phyloP scores from a whole-genome alignment of 2,888 invertebrate species.

The Ametastegia equiseti region DNA sequence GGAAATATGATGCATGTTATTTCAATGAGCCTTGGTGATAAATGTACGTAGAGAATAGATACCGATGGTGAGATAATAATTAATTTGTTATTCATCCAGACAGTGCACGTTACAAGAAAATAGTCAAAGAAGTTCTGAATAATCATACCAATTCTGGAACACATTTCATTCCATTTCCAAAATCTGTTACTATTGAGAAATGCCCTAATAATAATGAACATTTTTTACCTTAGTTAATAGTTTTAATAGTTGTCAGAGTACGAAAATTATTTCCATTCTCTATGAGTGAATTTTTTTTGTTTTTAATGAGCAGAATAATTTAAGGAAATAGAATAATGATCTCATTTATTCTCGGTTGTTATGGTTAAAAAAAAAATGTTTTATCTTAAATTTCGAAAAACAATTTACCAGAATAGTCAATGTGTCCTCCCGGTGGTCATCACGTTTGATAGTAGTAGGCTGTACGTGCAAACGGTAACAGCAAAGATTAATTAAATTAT shows the following conservation, averaged over 20 bases:
- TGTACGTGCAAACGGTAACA: slow-evolving; percentile 48
- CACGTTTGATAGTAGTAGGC: slow-evolving; percentile 47
- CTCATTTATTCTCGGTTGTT: slow-evolving; percentile 26
- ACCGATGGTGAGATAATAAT: slow-evolving; percentile 14
- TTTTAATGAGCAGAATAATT: slow-evolving; percentile 19
- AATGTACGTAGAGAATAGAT: slow-evolving; percentile 7
- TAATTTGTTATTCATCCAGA: slow-evolving; percentile 24
- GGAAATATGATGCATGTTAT: slow-evolving; percentile 12
- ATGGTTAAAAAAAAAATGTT: slow-evolving; percentile 37
- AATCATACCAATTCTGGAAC: not conserved
- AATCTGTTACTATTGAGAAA: not conserved
- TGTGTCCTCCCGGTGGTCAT: slow-evolving; percentile 48
- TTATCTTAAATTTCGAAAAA: slow-evolving; percentile 38
- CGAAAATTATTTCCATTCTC: slow-evolving; percentile 13
- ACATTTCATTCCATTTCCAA: not conserved
- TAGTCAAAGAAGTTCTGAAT: not conserved
- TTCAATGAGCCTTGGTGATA: not conserved
- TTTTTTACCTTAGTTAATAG: too few species aligned
- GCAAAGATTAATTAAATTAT: slow-evolving; percentile 46
- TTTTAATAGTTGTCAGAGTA: not conserved
- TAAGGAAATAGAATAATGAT: not conserved
- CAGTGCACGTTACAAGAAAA: slow-evolving; percentile 7
- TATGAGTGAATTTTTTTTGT: not conserved
- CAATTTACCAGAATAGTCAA: slow-evolving; percentile 47
- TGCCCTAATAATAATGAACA: not conserved